Evolutionary conservation across 2,888 invertebrate species (phyloP).

Genomic region (Agonopterix heracliana): DNA sequence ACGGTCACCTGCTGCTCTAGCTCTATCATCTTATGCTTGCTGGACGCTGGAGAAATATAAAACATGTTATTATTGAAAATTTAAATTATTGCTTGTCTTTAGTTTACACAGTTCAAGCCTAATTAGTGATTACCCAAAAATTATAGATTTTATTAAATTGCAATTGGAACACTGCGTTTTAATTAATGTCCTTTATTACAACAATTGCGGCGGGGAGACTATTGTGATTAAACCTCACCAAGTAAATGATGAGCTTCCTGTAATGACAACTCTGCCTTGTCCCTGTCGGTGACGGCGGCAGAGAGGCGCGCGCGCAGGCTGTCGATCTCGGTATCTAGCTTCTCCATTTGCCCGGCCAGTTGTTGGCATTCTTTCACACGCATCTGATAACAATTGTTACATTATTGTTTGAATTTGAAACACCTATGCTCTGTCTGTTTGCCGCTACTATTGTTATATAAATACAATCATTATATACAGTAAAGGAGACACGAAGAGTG

Average conservation of each 20-base stretch:
- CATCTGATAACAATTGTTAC: constrained; percentile 44
- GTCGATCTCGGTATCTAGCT: constrained; percentile 52
- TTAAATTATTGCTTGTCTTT: background rate
- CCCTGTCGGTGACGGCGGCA: constrained; percentile 77
- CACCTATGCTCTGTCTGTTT: too few species aligned
- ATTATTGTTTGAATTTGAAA: background rate
- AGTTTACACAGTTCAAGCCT: too few species aligned
- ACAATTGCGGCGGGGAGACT: too few species aligned
- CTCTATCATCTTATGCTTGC: constrained; percentile 61
- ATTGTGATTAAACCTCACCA: constrained; percentile 44
- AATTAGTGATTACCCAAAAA: background rate
- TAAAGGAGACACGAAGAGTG: too few species aligned
- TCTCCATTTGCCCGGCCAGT: constrained; percentile 54
- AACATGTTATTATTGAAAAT: background rate
- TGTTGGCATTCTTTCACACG: constrained; percentile 61
- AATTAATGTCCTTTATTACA: too few species aligned
- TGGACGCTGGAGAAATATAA: constrained; percentile 41
- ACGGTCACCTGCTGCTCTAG: constrained; percentile 53
- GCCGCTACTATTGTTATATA: too few species aligned
- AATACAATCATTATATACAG: too few species aligned
- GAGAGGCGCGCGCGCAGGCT: constrained; percentile 74
- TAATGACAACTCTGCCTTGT: constrained; percentile 74
- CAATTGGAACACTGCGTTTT: too few species aligned
- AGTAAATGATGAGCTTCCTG: constrained; percentile 80
- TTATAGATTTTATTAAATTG: too few species aligned